These are phyloP conservation scores for Malurus alboscapulatus DNA, from an alignment of 2,113 vertebrate genomes.

Conservation along the genomic window DNA sequence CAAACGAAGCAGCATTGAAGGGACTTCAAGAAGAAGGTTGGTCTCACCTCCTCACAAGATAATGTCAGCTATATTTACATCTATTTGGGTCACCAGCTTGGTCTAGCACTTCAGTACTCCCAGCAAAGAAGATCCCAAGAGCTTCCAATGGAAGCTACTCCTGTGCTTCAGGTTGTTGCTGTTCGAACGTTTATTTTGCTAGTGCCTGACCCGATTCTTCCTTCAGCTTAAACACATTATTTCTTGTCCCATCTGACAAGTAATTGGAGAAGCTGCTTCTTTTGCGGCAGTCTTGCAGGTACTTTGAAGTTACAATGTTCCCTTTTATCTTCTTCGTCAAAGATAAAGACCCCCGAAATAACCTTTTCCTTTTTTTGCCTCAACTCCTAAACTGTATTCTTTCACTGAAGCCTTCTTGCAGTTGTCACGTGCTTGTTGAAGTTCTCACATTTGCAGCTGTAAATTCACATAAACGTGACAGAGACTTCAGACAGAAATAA, in stretches of 20 bases:
- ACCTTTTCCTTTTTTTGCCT: background rate
- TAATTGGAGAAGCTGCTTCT: background rate
- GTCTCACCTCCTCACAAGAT: background rate
- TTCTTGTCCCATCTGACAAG: background rate
- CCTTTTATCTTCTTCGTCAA: background rate
- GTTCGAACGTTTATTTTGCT: background rate
- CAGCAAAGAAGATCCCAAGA: background rate
- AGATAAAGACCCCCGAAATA: background rate
- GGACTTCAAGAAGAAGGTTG: background rate
- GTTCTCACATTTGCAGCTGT: background rate
- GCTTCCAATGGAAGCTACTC: background rate
- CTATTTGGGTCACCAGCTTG: background rate
- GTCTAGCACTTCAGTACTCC: background rate
- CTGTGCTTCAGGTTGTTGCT: background rate
- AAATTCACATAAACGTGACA: background rate
- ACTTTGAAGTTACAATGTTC: background rate
- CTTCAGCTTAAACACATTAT: background rate
- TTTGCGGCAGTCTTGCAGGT: background rate
- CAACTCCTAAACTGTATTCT: background rate
- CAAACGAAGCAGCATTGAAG: background rate
- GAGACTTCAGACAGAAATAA: background rate
- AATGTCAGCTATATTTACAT: background rate
- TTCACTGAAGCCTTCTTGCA: background rate
- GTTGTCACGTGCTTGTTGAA: background rate
- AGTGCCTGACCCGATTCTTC: background rate